These are phyloP conservation scores for Leptosomus discolor DNA, from an alignment of 2,113 vertebrate species.

Conservation along the genomic window DNA sequence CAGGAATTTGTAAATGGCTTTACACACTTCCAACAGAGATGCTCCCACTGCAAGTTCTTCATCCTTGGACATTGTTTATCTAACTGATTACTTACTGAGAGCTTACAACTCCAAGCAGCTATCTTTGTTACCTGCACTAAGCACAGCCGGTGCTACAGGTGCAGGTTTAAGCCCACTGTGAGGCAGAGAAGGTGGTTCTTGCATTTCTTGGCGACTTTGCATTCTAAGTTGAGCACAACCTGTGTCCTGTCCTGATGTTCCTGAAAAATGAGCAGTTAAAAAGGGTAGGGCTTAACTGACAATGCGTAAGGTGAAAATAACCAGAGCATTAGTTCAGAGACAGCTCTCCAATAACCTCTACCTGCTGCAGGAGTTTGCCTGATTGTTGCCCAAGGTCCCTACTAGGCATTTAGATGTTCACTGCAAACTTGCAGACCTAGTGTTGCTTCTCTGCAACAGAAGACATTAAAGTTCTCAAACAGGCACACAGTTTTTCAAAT, in stretches of 20 bases:
- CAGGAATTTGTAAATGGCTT: neutral
- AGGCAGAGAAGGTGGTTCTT: neutral
- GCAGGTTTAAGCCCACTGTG: neutral
- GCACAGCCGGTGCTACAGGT: accelerated
- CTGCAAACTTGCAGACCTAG: neutral
- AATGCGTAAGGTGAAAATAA: neutral
- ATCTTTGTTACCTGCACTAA: neutral
- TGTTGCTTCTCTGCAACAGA: neutral
- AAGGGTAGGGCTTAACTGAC: neutral
- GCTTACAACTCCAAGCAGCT: neutral
- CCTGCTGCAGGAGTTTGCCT: neutral
- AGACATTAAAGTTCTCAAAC: neutral
- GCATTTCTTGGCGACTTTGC: accelerated
- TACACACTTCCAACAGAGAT: neutral
- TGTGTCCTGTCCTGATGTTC: neutral
- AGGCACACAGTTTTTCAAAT: neutral
- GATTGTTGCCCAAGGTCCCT: neutral
- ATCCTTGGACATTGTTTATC: neutral
- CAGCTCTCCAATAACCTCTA: neutral
- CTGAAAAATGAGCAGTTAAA: neutral
- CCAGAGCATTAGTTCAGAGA: neutral
- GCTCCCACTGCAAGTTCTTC: neutral
- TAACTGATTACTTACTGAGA: neutral
- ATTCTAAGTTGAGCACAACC: neutral
- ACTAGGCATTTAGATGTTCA: neutral